Conservation (phyloP, 2,797 vertebrate genomes). For the Poeciliopsis gracilis region DNA sequence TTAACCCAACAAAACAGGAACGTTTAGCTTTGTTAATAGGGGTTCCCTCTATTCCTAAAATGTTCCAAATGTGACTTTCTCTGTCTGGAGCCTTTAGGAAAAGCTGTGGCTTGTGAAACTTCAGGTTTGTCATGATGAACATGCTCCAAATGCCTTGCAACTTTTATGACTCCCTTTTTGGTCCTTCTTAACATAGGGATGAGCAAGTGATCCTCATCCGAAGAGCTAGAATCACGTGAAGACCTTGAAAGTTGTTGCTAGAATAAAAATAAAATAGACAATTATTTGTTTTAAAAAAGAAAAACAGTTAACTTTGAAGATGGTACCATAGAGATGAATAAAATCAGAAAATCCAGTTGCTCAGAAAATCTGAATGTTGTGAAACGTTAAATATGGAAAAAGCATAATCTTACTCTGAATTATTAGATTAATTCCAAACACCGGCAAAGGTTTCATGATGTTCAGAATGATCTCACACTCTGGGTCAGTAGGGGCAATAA, state of each 20-base stretch:
- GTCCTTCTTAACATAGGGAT: not conserved
- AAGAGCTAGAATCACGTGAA: not conserved
- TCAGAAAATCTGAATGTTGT: not conserved
- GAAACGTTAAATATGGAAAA: not conserved
- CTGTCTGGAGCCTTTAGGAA: constrained; percentile 35
- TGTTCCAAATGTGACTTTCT: constrained; percentile 28
- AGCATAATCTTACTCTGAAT: not conserved
- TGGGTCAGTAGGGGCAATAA: too few species aligned
- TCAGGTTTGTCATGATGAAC: constrained; percentile 14
- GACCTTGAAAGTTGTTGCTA: not conserved
- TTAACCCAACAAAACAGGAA: not conserved
- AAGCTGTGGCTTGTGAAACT: constrained; percentile 8
- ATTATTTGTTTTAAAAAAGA: too few species aligned
- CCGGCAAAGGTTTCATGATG: too few species aligned
- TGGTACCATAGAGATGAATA: too few species aligned
- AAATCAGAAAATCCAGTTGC: too few species aligned
- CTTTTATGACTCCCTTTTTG: constrained; percentile 10
- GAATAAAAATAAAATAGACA: not conserved
- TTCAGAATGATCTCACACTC: too few species aligned
- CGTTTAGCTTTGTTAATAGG: not conserved
- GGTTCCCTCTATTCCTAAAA: constrained; percentile 31
- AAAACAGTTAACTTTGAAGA: too few species aligned
- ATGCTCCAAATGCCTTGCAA: constrained; percentile 27
- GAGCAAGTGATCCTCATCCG: not conserved
- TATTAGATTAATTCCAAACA: too few species aligned